Evolutionary conservation across 2,113 vertebrate genomes (phyloP).

Genomic region (Guaruba guarouba): DNA sequence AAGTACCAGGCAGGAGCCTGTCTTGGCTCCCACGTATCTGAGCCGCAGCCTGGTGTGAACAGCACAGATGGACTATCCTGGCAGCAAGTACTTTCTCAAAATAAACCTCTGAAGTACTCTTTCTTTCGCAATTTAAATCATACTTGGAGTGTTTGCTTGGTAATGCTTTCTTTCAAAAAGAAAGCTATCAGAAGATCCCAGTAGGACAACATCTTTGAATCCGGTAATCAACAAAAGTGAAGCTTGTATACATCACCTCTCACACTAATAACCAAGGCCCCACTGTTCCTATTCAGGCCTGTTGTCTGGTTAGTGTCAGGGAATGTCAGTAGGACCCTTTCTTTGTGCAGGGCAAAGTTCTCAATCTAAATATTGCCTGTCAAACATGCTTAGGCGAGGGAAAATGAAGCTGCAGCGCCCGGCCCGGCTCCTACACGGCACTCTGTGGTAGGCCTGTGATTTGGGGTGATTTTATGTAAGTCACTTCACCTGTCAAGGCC

Average conservation of each 20-base stretch:
- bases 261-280: background rate
- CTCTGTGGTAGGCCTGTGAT: background rate
- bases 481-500: background rate
- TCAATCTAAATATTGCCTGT: background rate
- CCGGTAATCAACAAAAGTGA: background rate
- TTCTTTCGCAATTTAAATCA: background rate
- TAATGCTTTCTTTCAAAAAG: background rate
- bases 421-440: accelerated
- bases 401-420: accelerated
- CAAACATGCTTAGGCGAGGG: background rate
- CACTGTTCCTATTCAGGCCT: background rate
- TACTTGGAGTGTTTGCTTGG: background rate
- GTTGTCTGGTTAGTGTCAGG: slow-evolving; percentile 10
- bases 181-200: background rate
- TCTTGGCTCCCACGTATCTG: background rate
- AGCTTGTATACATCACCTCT: slow-evolving; percentile 10
- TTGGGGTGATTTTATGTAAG: background rate
- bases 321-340: background rate
- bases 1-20: background rate
- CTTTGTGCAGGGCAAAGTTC: background rate
- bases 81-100: background rate
- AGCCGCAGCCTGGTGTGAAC: background rate
- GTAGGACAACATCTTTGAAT: background rate
- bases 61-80: background rate
- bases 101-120: background rate